phyloP scores from a whole-genome alignment of 1,140 invertebrate genomes.

The Microplitis mediator region DNA sequence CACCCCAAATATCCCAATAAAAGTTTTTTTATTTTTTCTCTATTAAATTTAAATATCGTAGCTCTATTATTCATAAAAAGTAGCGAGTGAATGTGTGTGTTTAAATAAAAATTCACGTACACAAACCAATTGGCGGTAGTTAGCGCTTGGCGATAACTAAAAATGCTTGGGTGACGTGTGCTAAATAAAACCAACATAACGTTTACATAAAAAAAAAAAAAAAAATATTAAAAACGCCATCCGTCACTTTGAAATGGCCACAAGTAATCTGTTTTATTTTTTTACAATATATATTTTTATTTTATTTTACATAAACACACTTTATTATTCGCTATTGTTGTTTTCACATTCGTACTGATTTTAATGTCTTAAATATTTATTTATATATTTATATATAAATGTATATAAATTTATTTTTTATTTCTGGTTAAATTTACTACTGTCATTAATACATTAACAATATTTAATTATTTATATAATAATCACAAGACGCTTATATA shows the following conservation, averaged over 20 bases:
- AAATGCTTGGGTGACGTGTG: slow-evolving; percentile 59
- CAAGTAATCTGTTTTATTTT: neutral
- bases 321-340: too few species aligned
- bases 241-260: neutral
- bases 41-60: too few species aligned
- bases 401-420: too few species aligned
- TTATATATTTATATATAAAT: too few species aligned
- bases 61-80: slow-evolving; percentile 34
- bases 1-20: too few species aligned
- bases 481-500: neutral
- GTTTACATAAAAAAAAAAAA: slow-evolving; percentile 3
- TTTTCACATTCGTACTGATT: neutral
- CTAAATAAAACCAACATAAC: neutral
- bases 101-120: slow-evolving; percentile 49
- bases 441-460: neutral
- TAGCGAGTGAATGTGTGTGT: slow-evolving; percentile 61
- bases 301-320: neutral
- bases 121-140: slow-evolving; percentile 54
- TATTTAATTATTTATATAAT: neutral
- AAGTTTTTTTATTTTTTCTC: too few species aligned
- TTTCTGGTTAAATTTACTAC: too few species aligned
- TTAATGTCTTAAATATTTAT: neutral
- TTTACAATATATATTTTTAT: neutral
- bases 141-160: slow-evolving; percentile 52
- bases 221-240: slow-evolving; percentile 1